phyloP scores from a whole-genome alignment of 2,888 invertebrate genomes.

The Scaptomyza parva region DNA sequence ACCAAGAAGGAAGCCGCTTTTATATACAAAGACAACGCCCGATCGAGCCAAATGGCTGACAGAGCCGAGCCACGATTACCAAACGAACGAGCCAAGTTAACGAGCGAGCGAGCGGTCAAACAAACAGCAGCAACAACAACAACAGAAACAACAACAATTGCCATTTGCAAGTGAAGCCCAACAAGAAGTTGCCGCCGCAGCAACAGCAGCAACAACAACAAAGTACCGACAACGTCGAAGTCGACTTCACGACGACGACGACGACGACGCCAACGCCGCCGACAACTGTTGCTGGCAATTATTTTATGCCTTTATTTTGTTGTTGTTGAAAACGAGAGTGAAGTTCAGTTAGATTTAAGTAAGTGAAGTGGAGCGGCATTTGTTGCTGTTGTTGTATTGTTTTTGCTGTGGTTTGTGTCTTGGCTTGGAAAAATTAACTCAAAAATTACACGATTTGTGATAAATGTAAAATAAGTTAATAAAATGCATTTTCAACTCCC shows the following conservation, averaged over 20 bases:
- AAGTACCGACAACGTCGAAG: slow-evolving; percentile 6
- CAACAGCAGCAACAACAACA: slow-evolving; percentile 13
- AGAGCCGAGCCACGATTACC: slow-evolving; percentile 50
- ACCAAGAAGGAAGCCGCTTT: slow-evolving; percentile 84
- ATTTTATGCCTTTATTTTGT: slow-evolving; percentile 55
- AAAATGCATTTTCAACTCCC: background rate
- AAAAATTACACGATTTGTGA: slow-evolving; percentile 17
- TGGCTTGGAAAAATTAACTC: slow-evolving; percentile 44
- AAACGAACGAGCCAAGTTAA: slow-evolving; percentile 45
- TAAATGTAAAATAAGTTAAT: background rate
- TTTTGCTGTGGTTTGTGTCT: slow-evolving; percentile 58
- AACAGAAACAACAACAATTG: slow-evolving; percentile 48
- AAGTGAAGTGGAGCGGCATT: slow-evolving; percentile 36
- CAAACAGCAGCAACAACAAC: slow-evolving; percentile 19
- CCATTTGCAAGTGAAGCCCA: slow-evolving; percentile 63
- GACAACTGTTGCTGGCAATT: slow-evolving; percentile 49
- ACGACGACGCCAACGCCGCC: slow-evolving; percentile 35
- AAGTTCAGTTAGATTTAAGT: slow-evolving; percentile 66
- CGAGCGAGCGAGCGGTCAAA: slow-evolving; percentile 64
- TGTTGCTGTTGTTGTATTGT: slow-evolving; percentile 19
- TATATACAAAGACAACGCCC: slow-evolving; percentile 85
- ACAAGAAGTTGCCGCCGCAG: slow-evolving; percentile 59
- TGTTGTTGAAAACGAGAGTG: slow-evolving; percentile 70
- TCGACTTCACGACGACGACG: slow-evolving; percentile 29
- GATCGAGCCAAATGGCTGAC: slow-evolving; percentile 47